Base-by-base conservation (phyloP, 2,113 vertebrate species). In the Festucalex cinctus region DNA sequence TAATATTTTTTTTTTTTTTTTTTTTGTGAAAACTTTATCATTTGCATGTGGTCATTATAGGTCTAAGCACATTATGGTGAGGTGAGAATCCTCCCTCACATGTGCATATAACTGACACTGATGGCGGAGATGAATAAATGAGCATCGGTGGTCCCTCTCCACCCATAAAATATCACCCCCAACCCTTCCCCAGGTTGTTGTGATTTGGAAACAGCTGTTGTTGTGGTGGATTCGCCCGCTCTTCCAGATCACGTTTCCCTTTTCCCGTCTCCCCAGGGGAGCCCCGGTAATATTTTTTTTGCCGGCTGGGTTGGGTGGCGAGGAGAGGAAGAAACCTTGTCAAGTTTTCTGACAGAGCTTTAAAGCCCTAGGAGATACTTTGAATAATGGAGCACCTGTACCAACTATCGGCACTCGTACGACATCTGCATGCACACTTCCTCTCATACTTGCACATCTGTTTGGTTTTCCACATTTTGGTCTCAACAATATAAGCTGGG, bases 141-240 rank as follows among this genome's bases (percentile, higher is more conserved):
- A 90, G 85, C 89, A 90, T 85, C 76, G 79, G 37, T 10, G 48
- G 84, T 88, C 88, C 87, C 89, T 79, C 77, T 88, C 60, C 83
- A 75, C 88, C 84, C 85, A 89, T 91, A 88, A 89, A 88, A 90
- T 89, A 90, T 90, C 85, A 91, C 82, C 88, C 87, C 83, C 77
- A 87, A 85, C 83, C 85, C 85, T 81, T 91, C 88, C 88, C 87
- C 80, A 86, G 85, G 86, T 89, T 90, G 88, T 86, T 90, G 84
- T 89, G 86, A 91, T 91, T 90, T 89, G 85, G 85, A 90, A 91
- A 89, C 91, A 91, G 88, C 89, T 92, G 89, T 91, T 92, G 90
- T 91, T 91, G 85, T 90, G 84, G 83, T 88, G 86, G 78, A 90
- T 85, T 87, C 59, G 73, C 76, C 84, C 78, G 86, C 79, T 87